Conservation (phyloP, 2,113 vertebrate genomes). For the Syngnathus floridae region DNA sequence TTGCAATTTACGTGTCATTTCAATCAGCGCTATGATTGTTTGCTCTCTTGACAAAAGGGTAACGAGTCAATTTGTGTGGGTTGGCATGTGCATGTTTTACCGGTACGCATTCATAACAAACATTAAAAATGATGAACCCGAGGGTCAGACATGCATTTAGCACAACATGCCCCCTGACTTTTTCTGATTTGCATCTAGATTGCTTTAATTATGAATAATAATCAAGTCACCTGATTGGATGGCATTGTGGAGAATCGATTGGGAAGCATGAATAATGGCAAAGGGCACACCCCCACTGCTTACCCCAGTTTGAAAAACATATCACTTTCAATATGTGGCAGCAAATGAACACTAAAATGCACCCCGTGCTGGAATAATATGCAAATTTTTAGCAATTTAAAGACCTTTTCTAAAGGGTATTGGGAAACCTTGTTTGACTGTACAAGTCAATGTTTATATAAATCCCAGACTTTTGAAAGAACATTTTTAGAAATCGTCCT, state of each 20-base stretch:
- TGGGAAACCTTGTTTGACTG: slow-evolving; percentile 17
- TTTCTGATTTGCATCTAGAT: slow-evolving; percentile 75
- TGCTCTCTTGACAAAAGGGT: slow-evolving; percentile 35
- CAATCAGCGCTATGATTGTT: slow-evolving; percentile 35
- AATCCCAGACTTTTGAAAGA: neutral
- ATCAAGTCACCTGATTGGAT: slow-evolving; percentile 68
- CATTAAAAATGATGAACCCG: slow-evolving; percentile 29
- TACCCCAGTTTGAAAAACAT: slow-evolving; percentile 49
- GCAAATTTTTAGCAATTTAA: slow-evolving; percentile 19
- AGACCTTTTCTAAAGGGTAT: slow-evolving; percentile 12
- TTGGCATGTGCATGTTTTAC: slow-evolving; percentile 16
- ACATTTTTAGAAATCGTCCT: neutral
- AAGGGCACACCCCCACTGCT: slow-evolving; percentile 57
- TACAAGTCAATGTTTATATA: slow-evolving; percentile 8
- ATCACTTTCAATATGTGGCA: slow-evolving; percentile 39
- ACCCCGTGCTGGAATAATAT: slow-evolving; percentile 11
- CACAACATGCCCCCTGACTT: slow-evolving; percentile 60
- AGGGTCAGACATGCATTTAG: slow-evolving; percentile 45
- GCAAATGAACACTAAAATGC: slow-evolving; percentile 22
- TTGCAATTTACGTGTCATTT: slow-evolving; percentile 36
- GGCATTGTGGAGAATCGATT: slow-evolving; percentile 69
- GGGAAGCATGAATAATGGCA: slow-evolving; percentile 69
- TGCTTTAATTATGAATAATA: slow-evolving; percentile 77
- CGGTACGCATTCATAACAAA: slow-evolving; percentile 20
- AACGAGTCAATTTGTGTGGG: slow-evolving; percentile 20